Percentiles rank a stretch among this genome's conserved stretches.
Evolutionary conservation across 2,888 invertebrate genomes (phyloP).

Genomic region (Drosophila sordidula): DNA sequence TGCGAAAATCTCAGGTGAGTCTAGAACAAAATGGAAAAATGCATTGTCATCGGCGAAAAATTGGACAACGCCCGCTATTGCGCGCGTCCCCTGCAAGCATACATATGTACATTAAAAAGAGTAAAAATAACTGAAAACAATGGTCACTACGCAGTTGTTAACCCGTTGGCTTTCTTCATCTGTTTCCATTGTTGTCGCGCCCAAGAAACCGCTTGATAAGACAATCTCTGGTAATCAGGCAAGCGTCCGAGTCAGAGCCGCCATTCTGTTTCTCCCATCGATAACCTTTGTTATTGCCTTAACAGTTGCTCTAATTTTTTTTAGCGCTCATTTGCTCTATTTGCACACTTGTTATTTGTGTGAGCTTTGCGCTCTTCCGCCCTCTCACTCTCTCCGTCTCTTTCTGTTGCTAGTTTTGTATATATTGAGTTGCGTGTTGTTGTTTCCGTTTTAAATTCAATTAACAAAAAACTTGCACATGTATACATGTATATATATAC

Average conservation of each 20-base stretch:
- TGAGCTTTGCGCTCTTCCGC: slow-evolving; percentile 18
- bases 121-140: slow-evolving; percentile 29
- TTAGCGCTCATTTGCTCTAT: slow-evolving; percentile 17
- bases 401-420: slow-evolving; percentile 1
- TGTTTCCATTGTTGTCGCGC: slow-evolving; percentile 37
- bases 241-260: slow-evolving; percentile 13
- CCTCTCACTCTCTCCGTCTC: slow-evolving; percentile 11
- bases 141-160: slow-evolving; percentile 55
- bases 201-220: slow-evolving; percentile 52
- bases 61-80: slow-evolving; percentile 3
- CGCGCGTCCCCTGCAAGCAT: neutral
- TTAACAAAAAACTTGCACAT: slow-evolving; percentile 42
- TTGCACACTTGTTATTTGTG: slow-evolving; percentile 17
- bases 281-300: slow-evolving; percentile 66
- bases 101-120: neutral
- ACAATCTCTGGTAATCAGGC: slow-evolving; percentile 39
- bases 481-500: neutral
- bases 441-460: slow-evolving; percentile 61
- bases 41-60: slow-evolving; percentile 54
- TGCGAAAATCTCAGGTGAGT: slow-evolving; percentile 86
- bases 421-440: slow-evolving; percentile 34
- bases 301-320: slow-evolving; percentile 55
- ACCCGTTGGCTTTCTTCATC: slow-evolving; percentile 37
- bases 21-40: slow-evolving; percentile 31
- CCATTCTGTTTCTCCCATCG: slow-evolving; percentile 42